Conservation (phyloP, 2,888 invertebrate species). For the Ophion ventricosus region DNA sequence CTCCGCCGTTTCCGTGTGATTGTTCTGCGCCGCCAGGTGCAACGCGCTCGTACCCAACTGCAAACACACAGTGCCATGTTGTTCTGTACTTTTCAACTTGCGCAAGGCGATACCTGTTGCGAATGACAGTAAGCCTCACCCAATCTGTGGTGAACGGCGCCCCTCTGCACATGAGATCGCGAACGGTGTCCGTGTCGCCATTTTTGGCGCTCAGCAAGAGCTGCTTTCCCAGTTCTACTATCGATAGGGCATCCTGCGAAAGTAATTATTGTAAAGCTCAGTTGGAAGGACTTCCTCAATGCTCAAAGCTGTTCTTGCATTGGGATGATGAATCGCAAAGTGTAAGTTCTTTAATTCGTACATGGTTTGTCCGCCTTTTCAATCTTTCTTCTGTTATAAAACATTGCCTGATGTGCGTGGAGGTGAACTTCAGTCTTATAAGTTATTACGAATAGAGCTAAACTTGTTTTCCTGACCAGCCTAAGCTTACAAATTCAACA, state of each 20-base stretch:
- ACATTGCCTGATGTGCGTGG: no score
- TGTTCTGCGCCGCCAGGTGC: slow-evolving; percentile 93
- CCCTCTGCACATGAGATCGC: slow-evolving; percentile 91
- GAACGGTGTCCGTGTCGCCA: slow-evolving; percentile 91
- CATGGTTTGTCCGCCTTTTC: neutral
- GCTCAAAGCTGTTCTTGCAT: slow-evolving; percentile 33
- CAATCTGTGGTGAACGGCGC: slow-evolving; percentile 97
- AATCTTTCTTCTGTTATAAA: neutral
- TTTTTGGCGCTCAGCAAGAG: slow-evolving; percentile 91
- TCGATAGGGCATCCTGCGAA: slow-evolving; percentile 82
- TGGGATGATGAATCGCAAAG: slow-evolving; percentile 10
- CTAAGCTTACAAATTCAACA: no score
- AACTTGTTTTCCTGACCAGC: no score
- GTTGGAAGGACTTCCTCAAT: slow-evolving; percentile 75
- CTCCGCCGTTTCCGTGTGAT: slow-evolving; percentile 91
- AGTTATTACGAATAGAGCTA: no score
- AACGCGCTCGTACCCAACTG: slow-evolving; percentile 95
- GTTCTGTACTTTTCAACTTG: neutral
- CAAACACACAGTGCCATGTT: neutral
- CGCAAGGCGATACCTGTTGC: neutral
- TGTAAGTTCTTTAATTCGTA: neutral
- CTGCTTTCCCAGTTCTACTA: slow-evolving; percentile 93
- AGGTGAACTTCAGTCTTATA: no score
- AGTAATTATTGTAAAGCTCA: slow-evolving; percentile 75
- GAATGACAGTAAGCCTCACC: slow-evolving; percentile 84